A percentile compares a stretch with the other conserved stretches of the same genome.
Evolutionary conservation across 2,888 invertebrate species (phyloP).

Genomic region (Spodoptera littoralis): DNA sequence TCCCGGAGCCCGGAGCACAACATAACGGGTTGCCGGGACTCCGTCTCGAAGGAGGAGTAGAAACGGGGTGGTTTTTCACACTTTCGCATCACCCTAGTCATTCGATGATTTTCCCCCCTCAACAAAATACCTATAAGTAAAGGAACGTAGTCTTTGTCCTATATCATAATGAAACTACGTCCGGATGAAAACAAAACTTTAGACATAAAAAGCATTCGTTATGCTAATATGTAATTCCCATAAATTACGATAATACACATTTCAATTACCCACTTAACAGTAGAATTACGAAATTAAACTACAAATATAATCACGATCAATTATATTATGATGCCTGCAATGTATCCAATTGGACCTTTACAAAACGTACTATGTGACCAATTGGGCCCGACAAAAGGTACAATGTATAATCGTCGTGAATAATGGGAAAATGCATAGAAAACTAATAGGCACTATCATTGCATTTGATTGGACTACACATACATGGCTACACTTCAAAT

Average conservation of each 20-base stretch:
- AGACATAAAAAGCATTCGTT: no score
- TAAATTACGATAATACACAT: background rate
- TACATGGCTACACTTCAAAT: no score
- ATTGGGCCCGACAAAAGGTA: constrained; percentile 43
- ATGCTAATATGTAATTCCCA: background rate
- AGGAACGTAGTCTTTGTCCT: no score
- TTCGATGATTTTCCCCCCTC: no score
- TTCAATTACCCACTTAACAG: no score
- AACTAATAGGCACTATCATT: constrained; percentile 48
- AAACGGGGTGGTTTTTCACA: no score
- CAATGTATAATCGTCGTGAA: constrained; percentile 39
- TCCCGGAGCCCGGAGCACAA: no score
- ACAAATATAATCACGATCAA: constrained; percentile 18
- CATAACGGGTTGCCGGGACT: no score
- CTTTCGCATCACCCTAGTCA: no score
- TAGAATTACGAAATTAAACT: constrained; percentile 11
- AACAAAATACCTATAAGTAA: no score
- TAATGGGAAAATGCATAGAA: constrained; percentile 57
- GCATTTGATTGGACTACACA: constrained; percentile 39
- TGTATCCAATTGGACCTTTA: constrained; percentile 42
- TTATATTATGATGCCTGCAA: constrained; percentile 39
- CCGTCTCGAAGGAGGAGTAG: no score
- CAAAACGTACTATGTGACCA: constrained; percentile 30
- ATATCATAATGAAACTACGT: constrained; percentile 1
- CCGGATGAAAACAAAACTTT: background rate